These are phyloP conservation scores for Habrosyne pyritoides DNA, from an alignment of 2,888 invertebrate species.

Conservation along the genomic window DNA sequence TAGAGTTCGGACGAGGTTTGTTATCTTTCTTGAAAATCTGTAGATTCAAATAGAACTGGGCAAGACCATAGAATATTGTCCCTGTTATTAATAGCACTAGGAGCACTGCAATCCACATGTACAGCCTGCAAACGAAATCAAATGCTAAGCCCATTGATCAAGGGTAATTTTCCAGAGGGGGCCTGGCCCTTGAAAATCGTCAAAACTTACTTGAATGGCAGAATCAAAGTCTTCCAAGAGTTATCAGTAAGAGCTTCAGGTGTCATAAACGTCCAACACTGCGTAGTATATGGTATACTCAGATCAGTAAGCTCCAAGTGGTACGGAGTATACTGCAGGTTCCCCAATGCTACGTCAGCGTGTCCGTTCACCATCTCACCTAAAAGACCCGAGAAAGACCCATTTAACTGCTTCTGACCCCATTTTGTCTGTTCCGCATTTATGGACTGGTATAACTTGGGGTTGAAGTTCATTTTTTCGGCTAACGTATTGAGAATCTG, in stretches of 20 bases:
- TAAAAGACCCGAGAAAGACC: slow-evolving; percentile 87
- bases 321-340: slow-evolving; percentile 89
- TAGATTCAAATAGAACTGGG: slow-evolving; percentile 81
- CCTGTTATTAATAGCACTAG: slow-evolving; percentile 87
- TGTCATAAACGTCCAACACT: slow-evolving; percentile 92
- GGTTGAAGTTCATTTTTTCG: slow-evolving; percentile 88
- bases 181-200: too few species aligned
- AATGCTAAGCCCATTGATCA: too few species aligned
- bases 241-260: slow-evolving; percentile 92
- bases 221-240: slow-evolving; percentile 92
- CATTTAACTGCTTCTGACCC: slow-evolving; percentile 86
- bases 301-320: slow-evolving; percentile 88
- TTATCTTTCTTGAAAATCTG: slow-evolving; percentile 49
- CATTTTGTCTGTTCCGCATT: slow-evolving; percentile 86
- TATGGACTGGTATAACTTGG: slow-evolving; percentile 86
- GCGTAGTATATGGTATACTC: slow-evolving; percentile 90
- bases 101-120: slow-evolving; percentile 90
- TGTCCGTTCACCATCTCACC: slow-evolving; percentile 87
- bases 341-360: slow-evolving; percentile 90
- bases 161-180: too few species aligned
- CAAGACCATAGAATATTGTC: slow-evolving; percentile 85
- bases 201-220: slow-evolving; percentile 88
- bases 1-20: not conserved
- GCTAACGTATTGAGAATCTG: slow-evolving; percentile 87
- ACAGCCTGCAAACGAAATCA: slow-evolving; percentile 80